phyloP scores from a whole-genome alignment of 2,797 vertebrate species.

The Chiroxiphia lanceolata region DNA sequence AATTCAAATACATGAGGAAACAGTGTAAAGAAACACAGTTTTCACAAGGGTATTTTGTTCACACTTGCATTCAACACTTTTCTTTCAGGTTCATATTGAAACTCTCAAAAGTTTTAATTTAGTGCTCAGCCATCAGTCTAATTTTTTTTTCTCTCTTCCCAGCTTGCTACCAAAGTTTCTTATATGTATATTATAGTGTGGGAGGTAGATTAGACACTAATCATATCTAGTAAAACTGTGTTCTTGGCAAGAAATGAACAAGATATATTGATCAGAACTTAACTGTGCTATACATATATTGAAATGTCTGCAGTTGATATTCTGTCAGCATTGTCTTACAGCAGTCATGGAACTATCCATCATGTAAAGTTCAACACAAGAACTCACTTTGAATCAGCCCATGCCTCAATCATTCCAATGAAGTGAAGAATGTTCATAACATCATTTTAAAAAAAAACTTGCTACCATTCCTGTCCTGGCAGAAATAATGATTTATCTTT shows the following conservation, averaged over 20 bases:
- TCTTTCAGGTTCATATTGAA: not conserved
- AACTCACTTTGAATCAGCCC: slow-evolving; percentile 21
- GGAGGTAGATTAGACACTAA: not conserved
- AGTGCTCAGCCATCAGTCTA: not conserved
- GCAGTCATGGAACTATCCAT: slow-evolving; percentile 22
- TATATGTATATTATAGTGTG: not conserved
- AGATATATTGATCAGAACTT: slow-evolving; percentile 23
- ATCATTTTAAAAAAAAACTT: slow-evolving; percentile 30
- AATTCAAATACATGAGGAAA: not conserved
- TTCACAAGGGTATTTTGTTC: not conserved
- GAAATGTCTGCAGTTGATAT: slow-evolving; percentile 22
- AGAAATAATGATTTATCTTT: slow-evolving; percentile 53
- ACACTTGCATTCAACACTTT: not conserved
- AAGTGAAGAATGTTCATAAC: slow-evolving; percentile 40
- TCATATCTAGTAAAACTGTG: not conserved
- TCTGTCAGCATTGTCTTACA: slow-evolving; percentile 8
- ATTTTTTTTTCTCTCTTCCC: not conserved
- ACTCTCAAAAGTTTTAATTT: not conserved
- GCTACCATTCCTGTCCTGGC: not conserved
- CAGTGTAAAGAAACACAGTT: not conserved
- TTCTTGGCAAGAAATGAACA: slow-evolving; percentile 23
- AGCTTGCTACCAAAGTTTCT: not conserved
- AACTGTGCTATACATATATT: not conserved
- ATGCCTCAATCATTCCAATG: slow-evolving; percentile 52
- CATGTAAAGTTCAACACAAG: slow-evolving; percentile 34